Percentiles rank a stretch among this genome's conserved stretches.
Evolutionary conservation across 2,113 vertebrate species (phyloP).

Genomic region (Penelope pileata): DNA sequence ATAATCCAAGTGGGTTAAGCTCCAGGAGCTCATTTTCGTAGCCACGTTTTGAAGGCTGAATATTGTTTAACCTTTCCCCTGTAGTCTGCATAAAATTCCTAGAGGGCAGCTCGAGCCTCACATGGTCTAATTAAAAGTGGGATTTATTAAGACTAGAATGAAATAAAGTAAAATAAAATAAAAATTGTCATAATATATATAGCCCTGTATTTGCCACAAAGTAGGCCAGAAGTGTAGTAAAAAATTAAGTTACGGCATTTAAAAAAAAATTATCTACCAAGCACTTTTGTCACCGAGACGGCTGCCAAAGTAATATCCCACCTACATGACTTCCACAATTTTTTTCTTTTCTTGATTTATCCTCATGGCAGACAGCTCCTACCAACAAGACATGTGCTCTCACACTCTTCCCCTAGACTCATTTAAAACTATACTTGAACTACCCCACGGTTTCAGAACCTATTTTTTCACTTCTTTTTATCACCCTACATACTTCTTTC

Average conservation of each 20-base stretch:
- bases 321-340: background rate
- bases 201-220: background rate
- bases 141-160: conserved; percentile 51
- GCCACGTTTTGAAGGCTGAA: conserved; percentile 32
- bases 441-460: background rate
- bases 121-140: conserved; percentile 35
- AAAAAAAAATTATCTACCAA: conserved; percentile 54
- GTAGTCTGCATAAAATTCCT: conserved; percentile 46
- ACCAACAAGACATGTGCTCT: conserved; percentile 36
- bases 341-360: conserved; percentile 19
- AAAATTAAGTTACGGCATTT: conserved; percentile 38
- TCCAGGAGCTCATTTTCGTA: background rate
- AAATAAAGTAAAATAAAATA: conserved; percentile 35
- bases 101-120: background rate
- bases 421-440: background rate
- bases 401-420: background rate
- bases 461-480: background rate
- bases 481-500: background rate
- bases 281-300: background rate
- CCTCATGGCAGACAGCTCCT: background rate
- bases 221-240: background rate
- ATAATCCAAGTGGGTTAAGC: conserved; percentile 38
- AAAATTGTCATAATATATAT: background rate
- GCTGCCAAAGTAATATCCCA: background rate
- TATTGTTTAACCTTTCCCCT: conserved; percentile 47